These are phyloP conservation scores for Norana najaformis DNA, from an alignment of 2,888 invertebrate species.

Conservation along the genomic window DNA sequence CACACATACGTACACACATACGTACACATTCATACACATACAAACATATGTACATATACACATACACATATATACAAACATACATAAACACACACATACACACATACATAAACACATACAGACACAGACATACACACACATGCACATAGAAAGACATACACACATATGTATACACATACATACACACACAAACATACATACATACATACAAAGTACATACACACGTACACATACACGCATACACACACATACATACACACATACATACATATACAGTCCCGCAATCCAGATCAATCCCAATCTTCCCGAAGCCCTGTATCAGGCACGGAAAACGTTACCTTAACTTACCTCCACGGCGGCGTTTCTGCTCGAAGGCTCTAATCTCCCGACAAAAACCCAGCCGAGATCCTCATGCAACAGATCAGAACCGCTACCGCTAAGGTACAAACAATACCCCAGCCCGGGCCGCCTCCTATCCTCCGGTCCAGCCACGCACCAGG, in stretches of 20 bases:
- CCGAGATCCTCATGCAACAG: neutral
- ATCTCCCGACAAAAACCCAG: neutral
- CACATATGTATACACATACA: neutral
- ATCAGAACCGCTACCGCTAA: neutral
- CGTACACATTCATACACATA: no score
- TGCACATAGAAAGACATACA: neutral
- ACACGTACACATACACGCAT: neutral
- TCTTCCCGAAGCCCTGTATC: neutral
- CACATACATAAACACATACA: neutral
- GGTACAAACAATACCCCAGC: no score
- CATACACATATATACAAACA: neutral
- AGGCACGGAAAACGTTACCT: neutral
- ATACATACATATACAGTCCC: neutral
- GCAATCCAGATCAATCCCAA: neutral
- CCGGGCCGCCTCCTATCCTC: neutral
- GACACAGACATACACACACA: neutral
- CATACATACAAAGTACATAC: neutral
- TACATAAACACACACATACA: neutral
- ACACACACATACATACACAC: neutral
- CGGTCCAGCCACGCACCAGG: neutral
- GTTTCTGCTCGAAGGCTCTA: neutral
- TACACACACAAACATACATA: no score
- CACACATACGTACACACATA: no score
- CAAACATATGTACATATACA: neutral
- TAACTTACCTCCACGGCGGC: neutral